Base-by-base conservation (phyloP, 2,888 invertebrate genomes). In the Eulithis testata region DNA sequence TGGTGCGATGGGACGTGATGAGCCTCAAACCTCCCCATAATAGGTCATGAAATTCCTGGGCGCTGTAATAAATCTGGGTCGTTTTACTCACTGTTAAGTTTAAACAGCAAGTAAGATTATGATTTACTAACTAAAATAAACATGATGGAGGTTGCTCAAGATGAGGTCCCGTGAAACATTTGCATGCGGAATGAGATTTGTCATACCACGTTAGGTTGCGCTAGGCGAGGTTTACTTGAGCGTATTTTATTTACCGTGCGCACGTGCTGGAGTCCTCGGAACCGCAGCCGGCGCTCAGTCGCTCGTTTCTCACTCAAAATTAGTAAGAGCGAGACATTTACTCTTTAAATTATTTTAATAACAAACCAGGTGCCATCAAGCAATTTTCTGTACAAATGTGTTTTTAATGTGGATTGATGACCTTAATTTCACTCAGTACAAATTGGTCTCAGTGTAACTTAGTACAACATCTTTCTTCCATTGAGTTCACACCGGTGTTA, bases 231-330 rank as follows among this genome's bases (percentile, higher is more conserved):
- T 79, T 82, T 77, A 78, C 82, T 84, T 71, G 79, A 82, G 81
- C 79, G 82, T 86, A 85, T 87, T 89, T 88, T 88, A 89, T 88
- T 86, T 87, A 87, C 81, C 73, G 79, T 73, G 84, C 82, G 85
- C 83, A 87, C 87, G 88, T 87, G 86, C 84, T 83, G 81, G 80
- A 80, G 80, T 81, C 75, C 75, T 69, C 72, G 78, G 72, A 72
- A 76, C 77, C 81, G 75, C 87, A 85, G 83, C 83, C 83, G 87
- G 81, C 76, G 84, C 79, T 80, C 83, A 80, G 80, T 84, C 85
- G 85, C 84, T 86, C 87, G 82, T 89, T 89, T 89, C 86, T 90
- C 86, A 86, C 81, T 83, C 78, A 81, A 83, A 86, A 85, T 85
- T 84, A 85, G 83, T 78, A 75, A 71, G 73, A 73, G 71, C 66